Percentiles rank a stretch among this genome's conserved stretches.
Evolutionary conservation across 2,888 invertebrate species (phyloP).

Genomic region (Macrophya alboannulata): DNA sequence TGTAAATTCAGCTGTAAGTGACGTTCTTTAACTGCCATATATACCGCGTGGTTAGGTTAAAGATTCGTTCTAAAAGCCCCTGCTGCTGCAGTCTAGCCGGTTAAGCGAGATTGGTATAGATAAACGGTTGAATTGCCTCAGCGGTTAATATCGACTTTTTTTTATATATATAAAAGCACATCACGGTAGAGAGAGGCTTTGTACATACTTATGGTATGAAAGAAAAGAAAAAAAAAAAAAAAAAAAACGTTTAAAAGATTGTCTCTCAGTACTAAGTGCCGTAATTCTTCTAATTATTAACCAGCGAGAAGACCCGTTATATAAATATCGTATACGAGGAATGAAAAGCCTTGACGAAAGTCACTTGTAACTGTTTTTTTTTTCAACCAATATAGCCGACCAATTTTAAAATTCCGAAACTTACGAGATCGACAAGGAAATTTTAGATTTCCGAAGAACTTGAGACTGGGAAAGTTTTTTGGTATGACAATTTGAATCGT

Average conservation of each 20-base stretch:
- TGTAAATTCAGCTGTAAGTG: background rate
- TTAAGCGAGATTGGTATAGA: background rate
- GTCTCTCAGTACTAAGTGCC: background rate
- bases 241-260: background rate
- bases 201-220: background rate
- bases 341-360: constrained; percentile 13
- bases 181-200: background rate
- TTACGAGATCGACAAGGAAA: constrained; percentile 62
- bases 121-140: background rate
- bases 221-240: no score
- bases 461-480: constrained; percentile 62
- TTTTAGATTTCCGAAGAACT: constrained; percentile 7
- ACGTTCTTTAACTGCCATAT: background rate
- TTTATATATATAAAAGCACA: background rate
- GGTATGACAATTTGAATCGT: constrained; percentile 67
- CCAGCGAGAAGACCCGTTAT: constrained; percentile 6
- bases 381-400: background rate
- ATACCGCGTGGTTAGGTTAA: background rate
- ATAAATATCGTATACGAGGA: background rate
- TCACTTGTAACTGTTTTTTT: background rate
- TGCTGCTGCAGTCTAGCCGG: background rate
- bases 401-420: constrained; percentile 66
- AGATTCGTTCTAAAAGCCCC: background rate
- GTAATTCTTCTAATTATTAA: background rate
- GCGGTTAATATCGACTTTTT: background rate